Evolutionary conservation across 2,888 invertebrate species (phyloP).

Genomic region (Caenorhabditis japonica): DNA sequence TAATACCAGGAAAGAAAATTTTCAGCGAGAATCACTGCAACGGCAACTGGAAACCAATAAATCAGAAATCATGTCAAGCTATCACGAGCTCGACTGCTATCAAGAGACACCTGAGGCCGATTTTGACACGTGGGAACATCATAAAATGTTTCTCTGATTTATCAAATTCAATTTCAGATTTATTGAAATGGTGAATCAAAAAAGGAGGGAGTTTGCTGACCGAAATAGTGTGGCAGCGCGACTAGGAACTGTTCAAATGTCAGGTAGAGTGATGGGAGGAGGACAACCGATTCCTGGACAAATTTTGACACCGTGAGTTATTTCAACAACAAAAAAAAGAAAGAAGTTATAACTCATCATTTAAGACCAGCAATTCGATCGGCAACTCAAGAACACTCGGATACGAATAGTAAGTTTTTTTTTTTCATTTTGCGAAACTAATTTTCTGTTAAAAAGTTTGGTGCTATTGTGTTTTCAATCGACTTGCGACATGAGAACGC

Average conservation of each 20-base stretch:
- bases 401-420: conserved; percentile 23
- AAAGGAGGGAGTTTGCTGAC: conserved; percentile 55
- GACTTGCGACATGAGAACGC: too few relatives aligned
- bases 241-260: conserved; percentile 24
- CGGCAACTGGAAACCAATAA: conserved; percentile 63
- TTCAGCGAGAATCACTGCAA: conserved; percentile 56
- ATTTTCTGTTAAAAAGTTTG: too few relatives aligned
- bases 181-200: conserved; percentile 60
- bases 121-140: conserved; percentile 77
- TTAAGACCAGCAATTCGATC: conserved; percentile 27
- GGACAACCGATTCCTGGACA: conserved; percentile 66
- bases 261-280: conserved; percentile 63
- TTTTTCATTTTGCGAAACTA: not conserved
- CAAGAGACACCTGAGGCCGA: conserved; percentile 80
- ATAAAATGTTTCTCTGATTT: not conserved
- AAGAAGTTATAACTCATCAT: not conserved
- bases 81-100: conserved; percentile 80
- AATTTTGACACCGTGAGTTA: conserved; percentile 28
- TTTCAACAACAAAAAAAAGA: not conserved
- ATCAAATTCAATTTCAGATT: conserved; percentile 41
- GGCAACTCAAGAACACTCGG: conserved; percentile 4
- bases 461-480: too few relatives aligned
- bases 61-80: conserved; percentile 55
- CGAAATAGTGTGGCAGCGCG: conserved; percentile 37
- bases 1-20: too few relatives aligned